phyloP scores from a whole-genome alignment of 2,113 vertebrate species.

The Chaenocephalus aceratus region DNA sequence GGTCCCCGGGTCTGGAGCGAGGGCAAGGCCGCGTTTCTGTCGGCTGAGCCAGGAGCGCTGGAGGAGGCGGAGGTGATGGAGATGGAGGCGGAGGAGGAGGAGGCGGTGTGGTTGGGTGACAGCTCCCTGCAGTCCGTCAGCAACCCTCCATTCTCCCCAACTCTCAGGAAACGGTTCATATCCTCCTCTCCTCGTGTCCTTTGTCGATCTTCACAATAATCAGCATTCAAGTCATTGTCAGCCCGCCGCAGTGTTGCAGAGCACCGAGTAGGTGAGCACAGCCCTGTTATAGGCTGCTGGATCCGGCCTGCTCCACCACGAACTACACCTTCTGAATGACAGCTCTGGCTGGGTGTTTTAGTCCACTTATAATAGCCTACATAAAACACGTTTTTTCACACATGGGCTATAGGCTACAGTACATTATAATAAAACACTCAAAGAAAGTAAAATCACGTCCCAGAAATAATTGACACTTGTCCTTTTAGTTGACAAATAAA shows the following conservation, averaged over 20 bases:
- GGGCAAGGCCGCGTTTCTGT: conserved; percentile 92
- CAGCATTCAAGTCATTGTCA: conserved; percentile 93
- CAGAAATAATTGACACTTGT: too few relatives aligned
- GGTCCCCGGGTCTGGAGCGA: conserved; percentile 89
- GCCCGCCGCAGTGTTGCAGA: conserved; percentile 52
- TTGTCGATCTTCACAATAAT: conserved; percentile 94
- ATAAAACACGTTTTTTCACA: too few relatives aligned
- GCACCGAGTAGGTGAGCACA: conserved; percentile 14
- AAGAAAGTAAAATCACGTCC: background rate
- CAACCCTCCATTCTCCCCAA: conserved; percentile 79
- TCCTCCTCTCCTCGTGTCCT: conserved; percentile 86
- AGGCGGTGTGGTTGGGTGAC: conserved; percentile 73
- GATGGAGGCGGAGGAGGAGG: conserved; percentile 48
- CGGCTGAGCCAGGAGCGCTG: conserved; percentile 86
- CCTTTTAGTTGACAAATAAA: background rate
- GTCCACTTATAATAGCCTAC: too few relatives aligned
- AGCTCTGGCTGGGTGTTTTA: background rate
- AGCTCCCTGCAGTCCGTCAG: conserved; percentile 90
- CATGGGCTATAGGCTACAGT: too few relatives aligned
- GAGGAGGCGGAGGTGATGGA: conserved; percentile 48
- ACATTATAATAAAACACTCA: background rate
- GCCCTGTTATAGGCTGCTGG: conserved; percentile 2
- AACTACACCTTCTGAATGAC: conserved; percentile 31
- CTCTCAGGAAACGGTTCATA: conserved; percentile 91
- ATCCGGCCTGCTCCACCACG: conserved; percentile 28